Conservation (phyloP, 1,140 invertebrate genomes). For the Ceratoteleas bidentatus region DNA sequence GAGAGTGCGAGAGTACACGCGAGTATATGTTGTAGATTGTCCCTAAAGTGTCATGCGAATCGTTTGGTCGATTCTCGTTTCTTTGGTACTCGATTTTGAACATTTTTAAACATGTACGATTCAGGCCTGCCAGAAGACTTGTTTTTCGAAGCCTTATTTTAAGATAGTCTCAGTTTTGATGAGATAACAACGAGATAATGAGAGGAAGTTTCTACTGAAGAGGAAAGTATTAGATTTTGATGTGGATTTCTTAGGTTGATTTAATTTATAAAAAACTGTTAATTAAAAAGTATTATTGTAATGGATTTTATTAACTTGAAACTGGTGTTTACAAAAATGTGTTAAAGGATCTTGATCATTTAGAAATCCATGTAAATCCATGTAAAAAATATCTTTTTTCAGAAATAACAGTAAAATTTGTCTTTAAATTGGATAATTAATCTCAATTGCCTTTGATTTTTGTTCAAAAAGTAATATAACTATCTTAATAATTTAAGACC, state of each 20-base stretch:
- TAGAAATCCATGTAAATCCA: no score
- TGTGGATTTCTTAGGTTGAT: no score
- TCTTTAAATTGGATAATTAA: background rate
- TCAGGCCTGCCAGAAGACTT: background rate
- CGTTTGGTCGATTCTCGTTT: background rate
- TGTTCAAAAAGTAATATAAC: background rate
- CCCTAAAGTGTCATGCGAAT: conserved; percentile 39
- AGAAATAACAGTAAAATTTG: background rate
- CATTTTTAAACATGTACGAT: conserved; percentile 5
- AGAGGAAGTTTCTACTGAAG: no score
- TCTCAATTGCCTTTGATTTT: background rate
- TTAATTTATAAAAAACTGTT: no score
- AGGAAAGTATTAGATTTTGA: no score
- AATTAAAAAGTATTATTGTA: no score
- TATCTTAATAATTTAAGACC: background rate
- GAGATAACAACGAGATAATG: no score
- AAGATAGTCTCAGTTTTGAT: background rate
- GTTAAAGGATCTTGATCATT: no score
- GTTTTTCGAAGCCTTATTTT: conserved; percentile 2
- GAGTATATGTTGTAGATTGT: conserved; percentile 39
- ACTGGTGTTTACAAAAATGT: no score
- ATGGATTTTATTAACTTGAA: no score
- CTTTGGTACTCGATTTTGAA: background rate
- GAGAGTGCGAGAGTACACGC: conserved; percentile 2
- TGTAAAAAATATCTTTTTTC: no score